Evolutionary conservation across 2,888 invertebrate genomes (phyloP), one percentile per base, ranked within the genome.

Genomic region (Euplexia lucipara): DNA sequence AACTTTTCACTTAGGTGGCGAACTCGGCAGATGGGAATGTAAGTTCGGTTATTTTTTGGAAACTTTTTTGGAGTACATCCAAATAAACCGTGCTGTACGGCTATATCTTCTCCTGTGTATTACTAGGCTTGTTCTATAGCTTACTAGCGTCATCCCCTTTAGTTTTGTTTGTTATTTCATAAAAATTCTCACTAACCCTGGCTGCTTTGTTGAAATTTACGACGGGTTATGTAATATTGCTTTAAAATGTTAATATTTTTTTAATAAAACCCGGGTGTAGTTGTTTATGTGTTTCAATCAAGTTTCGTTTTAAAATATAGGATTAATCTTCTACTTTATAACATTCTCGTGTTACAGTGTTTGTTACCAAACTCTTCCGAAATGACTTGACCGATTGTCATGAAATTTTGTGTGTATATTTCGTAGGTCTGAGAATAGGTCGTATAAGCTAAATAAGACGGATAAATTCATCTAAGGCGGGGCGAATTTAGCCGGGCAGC

Each of bases 1-100:
- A 93, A 92, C 92, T 93, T 93, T 93, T 92, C 91, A 93, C 92
- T 92, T 92, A 91, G 88, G 85, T 85, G 74, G 84, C 75, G 68
- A 89, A 90, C 85, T 90, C 84, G 48, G 81, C 84, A 84, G 85
- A 87, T 86, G 86, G 81, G 84, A 78, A 83, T 86, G 85, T 88
- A 90, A 92, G 87, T 91, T 91, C 82, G 88, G 88, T 88, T 90
- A 89, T 88, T 87, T 88, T 87, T 88, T 83, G 73, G 75, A 84
- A 90, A 91, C 82, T 90, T 92, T 91, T 91, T 90, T 92, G 90
- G 91, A 90, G 78, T 87, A 80, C 79, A 86, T 88, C 90, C 91
- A 91, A 91, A 90, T 88, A 89, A 85, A 88, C 67, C 78, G 69
- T 67, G 81, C 59, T 83, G 79, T 79, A 51, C 78, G 79, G 71